Base-by-base conservation (phyloP, 2,888 invertebrate species). In the Rotaria magnacalcarata region DNA sequence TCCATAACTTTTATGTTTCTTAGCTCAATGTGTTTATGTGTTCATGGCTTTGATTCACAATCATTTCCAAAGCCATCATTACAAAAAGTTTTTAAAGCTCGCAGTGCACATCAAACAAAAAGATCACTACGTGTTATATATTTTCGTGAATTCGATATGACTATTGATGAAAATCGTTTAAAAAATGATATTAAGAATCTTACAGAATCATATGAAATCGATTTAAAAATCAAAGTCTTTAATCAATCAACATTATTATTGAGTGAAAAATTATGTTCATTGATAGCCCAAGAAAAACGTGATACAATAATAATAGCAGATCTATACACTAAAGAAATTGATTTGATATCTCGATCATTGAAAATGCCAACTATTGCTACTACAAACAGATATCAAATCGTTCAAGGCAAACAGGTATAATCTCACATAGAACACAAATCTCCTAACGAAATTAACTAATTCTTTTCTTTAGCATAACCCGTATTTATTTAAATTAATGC, bases 271-370 rank as follows among this genome's bases (percentile, higher is more conserved):
- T 47, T 80, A 80, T 80, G 80, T 80, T 80, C 80, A 47, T 80
- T 80, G 19, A 47, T 80, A n/a, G 4, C 21, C 0, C 34, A 80
- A 47, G 47, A 80, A 80, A 3, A 43, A 80, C 80, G 80, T 80
- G 80, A 80, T 80, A 80, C 80, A 47, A 80, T 80, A n/a, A n/a
- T 80, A 21, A 80, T 80, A 47, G 43, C 80, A 14, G 80, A 80
- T 80, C 47, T 80, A 47, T 80, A 80, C 47, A 80, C 80, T 3
- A 80, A 80, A 80, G 80, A 80, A 80, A 47, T 80, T 47, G 80
- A 80, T n/a, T 80, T 80, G 24, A 24, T 80, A 24, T 80, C 80
- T 24, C 43, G 80, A 14, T 11, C 80, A 47, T 24, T 80, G 10
- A 10, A 80, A n/a, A 80, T 80, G 24, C 80, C 80, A 10, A 80